Conservation (phyloP, 1,140 invertebrate species). For the Cydia fagiglandana region DNA sequence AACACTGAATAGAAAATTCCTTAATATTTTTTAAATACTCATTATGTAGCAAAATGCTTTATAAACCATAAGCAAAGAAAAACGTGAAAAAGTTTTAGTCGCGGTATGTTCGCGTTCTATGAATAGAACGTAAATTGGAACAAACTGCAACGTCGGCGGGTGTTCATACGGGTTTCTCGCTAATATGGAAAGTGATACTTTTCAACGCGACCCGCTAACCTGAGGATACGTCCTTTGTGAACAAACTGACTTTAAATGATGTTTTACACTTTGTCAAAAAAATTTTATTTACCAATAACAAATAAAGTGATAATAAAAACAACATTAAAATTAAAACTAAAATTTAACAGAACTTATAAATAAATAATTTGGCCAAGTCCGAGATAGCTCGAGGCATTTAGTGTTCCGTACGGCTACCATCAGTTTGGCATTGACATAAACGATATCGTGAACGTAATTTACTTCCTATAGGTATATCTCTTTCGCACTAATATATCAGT, state of each 20-base stretch:
- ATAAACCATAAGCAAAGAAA: not conserved
- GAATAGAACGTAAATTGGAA: slow-evolving; percentile 29
- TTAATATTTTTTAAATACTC: not conserved
- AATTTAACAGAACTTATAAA: too few relatives aligned
- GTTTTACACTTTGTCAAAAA: too few relatives aligned
- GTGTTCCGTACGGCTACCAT: too few relatives aligned
- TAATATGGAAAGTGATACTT: slow-evolving; percentile 30
- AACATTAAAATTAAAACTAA: too few relatives aligned
- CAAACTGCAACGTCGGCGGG: slow-evolving; percentile 22
- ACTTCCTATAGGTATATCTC: too few relatives aligned
- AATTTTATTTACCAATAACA: too few relatives aligned
- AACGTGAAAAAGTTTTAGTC: slow-evolving; percentile 21
- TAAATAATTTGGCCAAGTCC: too few relatives aligned
- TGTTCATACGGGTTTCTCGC: slow-evolving; percentile 3
- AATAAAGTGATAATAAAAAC: too few relatives aligned
- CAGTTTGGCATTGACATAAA: too few relatives aligned
- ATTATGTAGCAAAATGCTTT: slow-evolving; percentile 1
- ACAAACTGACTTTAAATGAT: not conserved
- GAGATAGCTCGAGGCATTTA: too few relatives aligned
- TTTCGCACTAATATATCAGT: too few relatives aligned
- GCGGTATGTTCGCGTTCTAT: slow-evolving; percentile 24
- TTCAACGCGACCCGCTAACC: slow-evolving; percentile 27
- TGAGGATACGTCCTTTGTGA: slow-evolving; percentile 1
- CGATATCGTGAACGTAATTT: too few relatives aligned
- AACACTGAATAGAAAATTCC: not conserved